Base-by-base conservation (phyloP, 2,888 invertebrate genomes). In the Pyrrhosoma nymphula region DNA sequence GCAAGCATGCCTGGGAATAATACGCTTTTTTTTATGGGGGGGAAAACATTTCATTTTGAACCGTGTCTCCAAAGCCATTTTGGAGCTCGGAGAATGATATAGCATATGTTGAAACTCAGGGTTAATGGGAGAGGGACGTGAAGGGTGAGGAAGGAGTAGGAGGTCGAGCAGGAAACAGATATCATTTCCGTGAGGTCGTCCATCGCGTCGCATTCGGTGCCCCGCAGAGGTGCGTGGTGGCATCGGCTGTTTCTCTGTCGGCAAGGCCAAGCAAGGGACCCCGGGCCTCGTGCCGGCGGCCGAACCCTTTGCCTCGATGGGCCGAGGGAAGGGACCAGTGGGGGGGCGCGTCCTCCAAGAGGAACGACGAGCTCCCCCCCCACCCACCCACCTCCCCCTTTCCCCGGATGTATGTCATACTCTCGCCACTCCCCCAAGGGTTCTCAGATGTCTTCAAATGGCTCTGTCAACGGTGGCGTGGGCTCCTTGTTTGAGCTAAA, bases 171-270 rank as follows among this genome's bases (percentile, higher is more conserved):
- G 69, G 69, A 93, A 93, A 93, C 47, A 69, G 93, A 93, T 93
- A 93, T 93, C 69, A 93, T 93, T 93, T 93, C 69, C 69, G 63
- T 69, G 93, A 93, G 93, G 93, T 69, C 63, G 93, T 93, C 39
- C 69, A 93, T 93, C 35, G 69, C 39, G 47, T 69, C 89, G n/a
- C n/a, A 26, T 56, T 26, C 30, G 91, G 69, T 55, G n/a, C n/a
- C 93, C 93, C 93, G 47, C 18, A 47, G 93, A 47, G 93, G 56
- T n/a, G 69, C 63, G 47, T 39, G 35, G 6, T 39, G 18, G 91
- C 56, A 56, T 26, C 26, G 10, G 39, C 63, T 30, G n/a, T 30
- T 56, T 16, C 16, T 56, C 56, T 56, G 56, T 8, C 30, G 91
- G 91, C 91, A 91, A 91, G 91, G 63, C 26, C 91, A 26, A 39